Conservation (phyloP, 2,888 invertebrate genomes). For the Acronicta aceris region DNA sequence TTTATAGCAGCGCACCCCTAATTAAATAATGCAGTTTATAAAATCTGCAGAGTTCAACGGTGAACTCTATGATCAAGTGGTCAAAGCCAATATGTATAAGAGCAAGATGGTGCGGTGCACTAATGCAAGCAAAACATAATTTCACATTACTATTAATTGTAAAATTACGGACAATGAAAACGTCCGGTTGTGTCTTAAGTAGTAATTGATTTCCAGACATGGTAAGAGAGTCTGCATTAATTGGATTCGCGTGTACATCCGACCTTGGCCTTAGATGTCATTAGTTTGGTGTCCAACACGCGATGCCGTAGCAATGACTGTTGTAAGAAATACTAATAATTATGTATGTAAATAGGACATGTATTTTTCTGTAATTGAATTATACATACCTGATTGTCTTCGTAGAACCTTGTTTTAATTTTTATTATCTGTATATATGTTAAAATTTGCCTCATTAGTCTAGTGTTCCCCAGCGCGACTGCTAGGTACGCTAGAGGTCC, state of each 20-base stretch:
- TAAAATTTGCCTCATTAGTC: too few species aligned
- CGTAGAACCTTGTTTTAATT: constrained; percentile 7
- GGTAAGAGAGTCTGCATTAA: constrained; percentile 63
- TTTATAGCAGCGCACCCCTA: too few species aligned
- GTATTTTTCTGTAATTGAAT: constrained; percentile 12
- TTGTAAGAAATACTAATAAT: constrained; percentile 41
- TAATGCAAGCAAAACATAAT: constrained; percentile 22
- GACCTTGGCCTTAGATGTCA: constrained; percentile 76
- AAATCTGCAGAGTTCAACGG: too few species aligned
- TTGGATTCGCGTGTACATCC: constrained; percentile 72
- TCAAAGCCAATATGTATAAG: too few species aligned
- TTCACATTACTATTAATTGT: constrained; percentile 43
- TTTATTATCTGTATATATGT: neutral
- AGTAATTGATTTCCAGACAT: constrained; percentile 66
- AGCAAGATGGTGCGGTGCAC: too few species aligned
- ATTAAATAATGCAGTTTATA: too few species aligned
- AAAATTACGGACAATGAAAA: constrained; percentile 52
- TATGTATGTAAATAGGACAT: constrained; percentile 37
- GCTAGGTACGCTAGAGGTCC: too few species aligned
- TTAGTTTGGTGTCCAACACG: constrained; percentile 54
- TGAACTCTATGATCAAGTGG: too few species aligned
- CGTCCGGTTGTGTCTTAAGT: constrained; percentile 57
- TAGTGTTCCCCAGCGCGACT: too few species aligned
- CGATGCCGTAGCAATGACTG: constrained; percentile 38
- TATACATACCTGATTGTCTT: constrained; percentile 22